These are phyloP conservation scores for Leptinotarsa texana DNA, from an alignment of 1,140 invertebrate species.

Conservation along the genomic window DNA sequence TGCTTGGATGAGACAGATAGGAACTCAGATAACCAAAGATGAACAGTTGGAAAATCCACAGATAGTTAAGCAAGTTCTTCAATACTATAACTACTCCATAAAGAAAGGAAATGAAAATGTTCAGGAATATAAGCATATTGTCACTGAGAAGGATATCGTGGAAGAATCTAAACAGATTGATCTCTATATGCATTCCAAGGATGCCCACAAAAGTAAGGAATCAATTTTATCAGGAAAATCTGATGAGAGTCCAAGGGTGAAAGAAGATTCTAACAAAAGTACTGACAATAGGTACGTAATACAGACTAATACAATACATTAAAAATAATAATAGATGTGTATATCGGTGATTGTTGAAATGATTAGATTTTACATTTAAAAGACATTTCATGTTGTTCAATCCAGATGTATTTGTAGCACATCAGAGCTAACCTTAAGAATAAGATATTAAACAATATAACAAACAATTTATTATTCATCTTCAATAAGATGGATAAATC, in stretches of 20 bases:
- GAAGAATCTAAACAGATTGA: constrained; percentile 80
- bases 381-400: too few relatives aligned
- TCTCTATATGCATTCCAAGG: constrained; percentile 70
- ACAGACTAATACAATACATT: too few relatives aligned
- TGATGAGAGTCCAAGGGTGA: background rate
- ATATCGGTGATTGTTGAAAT: too few relatives aligned
- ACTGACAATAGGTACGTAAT: too few relatives aligned
- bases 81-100: constrained; percentile 87
- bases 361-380: too few relatives aligned
- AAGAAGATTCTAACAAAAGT: too few relatives aligned
- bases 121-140: constrained; percentile 73
- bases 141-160: constrained; percentile 75
- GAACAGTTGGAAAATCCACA: constrained; percentile 92
- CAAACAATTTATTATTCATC: too few relatives aligned
- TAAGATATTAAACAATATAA: too few relatives aligned
- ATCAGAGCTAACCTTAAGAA: too few relatives aligned
- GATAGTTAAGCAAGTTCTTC: constrained; percentile 87
- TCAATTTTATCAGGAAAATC: constrained; percentile 57
- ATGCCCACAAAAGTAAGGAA: constrained; percentile 67
- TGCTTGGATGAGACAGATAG: constrained; percentile 76
- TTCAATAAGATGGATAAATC: too few relatives aligned
- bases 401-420: too few relatives aligned
- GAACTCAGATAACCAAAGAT: constrained; percentile 80
- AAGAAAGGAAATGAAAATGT: constrained; percentile 66
- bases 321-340: too few relatives aligned